Conservation (phyloP, 2,888 invertebrate genomes). For the Arge pagana region DNA sequence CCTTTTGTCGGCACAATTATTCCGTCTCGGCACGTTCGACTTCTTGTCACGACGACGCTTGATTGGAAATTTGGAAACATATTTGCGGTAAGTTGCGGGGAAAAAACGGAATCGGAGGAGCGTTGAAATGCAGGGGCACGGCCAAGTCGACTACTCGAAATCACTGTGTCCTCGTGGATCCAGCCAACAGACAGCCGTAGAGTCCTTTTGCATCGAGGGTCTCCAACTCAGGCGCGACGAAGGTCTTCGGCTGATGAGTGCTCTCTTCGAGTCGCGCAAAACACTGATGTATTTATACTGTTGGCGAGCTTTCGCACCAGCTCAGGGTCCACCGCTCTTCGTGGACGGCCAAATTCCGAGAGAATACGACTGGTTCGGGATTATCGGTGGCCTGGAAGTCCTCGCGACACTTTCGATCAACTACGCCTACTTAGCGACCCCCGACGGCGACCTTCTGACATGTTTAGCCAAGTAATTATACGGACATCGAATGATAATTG, state of each 20-base stretch:
- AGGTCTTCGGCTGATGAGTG: constrained; percentile 34
- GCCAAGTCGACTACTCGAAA: too few relatives aligned
- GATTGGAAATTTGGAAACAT: constrained; percentile 24
- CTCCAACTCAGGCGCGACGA: constrained; percentile 35
- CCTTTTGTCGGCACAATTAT: constrained; percentile 25
- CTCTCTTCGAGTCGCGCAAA: constrained; percentile 36
- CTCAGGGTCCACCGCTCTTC: constrained; percentile 29
- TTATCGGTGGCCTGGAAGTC: constrained; percentile 33
- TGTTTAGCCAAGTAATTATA: constrained; percentile 34
- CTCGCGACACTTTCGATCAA: constrained; percentile 40
- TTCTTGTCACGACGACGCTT: constrained; percentile 20
- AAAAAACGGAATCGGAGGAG: too few relatives aligned
- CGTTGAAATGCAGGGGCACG: too few relatives aligned
- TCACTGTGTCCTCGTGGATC: too few relatives aligned
- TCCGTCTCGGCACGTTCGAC: constrained; percentile 26
- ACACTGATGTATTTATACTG: constrained; percentile 37
- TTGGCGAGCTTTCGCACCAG: constrained; percentile 38
- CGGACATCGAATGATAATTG: too few relatives aligned
- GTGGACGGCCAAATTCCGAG: constrained; percentile 24
- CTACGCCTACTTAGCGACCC: constrained; percentile 40
- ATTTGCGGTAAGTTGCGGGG: constrained; percentile 22
- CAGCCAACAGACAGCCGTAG: constrained; percentile 33
- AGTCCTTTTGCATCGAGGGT: constrained; percentile 38
- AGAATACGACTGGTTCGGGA: constrained; percentile 36
- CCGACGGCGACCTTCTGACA: constrained; percentile 38